Conservation (phyloP, 2,888 invertebrate genomes). For the Archips crataeganus region DNA sequence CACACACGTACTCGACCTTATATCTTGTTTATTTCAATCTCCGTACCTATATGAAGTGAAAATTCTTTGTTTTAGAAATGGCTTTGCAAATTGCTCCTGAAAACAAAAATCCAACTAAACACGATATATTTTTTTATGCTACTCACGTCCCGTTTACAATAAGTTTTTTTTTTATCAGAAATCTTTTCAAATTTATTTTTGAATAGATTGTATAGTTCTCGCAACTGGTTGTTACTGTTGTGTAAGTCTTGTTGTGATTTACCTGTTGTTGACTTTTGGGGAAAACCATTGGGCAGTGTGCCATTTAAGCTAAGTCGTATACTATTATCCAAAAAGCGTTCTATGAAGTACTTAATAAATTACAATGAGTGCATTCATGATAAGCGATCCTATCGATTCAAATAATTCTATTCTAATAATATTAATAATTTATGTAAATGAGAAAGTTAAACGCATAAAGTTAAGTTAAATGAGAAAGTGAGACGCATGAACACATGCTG, state of each 20-base stretch:
- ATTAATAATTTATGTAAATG: no score
- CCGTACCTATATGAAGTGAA: neutral
- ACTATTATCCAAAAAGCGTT: no score
- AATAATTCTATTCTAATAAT: no score
- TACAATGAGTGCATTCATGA: no score
- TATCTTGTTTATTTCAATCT: slow-evolving; percentile 3
- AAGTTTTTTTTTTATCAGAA: neutral
- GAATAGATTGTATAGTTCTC: neutral
- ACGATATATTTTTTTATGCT: neutral
- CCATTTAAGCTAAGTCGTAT: neutral
- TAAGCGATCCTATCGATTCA: no score
- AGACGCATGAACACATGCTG: no score
- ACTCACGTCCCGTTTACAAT: neutral
- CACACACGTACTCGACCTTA: slow-evolving; percentile 22
- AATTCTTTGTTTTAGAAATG: neutral
- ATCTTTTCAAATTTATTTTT: neutral
- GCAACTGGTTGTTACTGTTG: neutral
- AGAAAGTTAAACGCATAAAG: no score
- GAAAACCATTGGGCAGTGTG: slow-evolving; percentile 17
- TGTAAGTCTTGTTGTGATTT: neutral
- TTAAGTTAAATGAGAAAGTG: no score
- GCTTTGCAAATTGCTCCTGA: neutral
- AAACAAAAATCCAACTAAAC: neutral
- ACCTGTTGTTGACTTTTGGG: neutral
- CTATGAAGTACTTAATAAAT: no score